Conservation (phyloP, 2,888 invertebrate genomes). For the Micoletzkya japonica region DNA sequence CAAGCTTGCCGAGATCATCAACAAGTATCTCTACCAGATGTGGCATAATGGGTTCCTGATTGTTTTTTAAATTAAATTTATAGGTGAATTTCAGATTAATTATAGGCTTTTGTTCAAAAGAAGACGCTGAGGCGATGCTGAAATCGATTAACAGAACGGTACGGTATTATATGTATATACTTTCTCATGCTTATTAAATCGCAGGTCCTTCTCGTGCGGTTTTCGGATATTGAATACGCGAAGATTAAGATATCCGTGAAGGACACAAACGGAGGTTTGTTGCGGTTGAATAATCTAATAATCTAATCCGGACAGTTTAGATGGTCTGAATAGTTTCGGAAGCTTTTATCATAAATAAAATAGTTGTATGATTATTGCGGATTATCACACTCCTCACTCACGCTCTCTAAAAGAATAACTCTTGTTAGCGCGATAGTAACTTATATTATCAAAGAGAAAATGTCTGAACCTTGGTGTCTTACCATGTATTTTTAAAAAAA, state of each 20-base stretch:
- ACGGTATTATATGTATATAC: background rate
- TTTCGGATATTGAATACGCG: slow-evolving; percentile 61
- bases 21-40: slow-evolving; percentile 61
- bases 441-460: too few relatives aligned
- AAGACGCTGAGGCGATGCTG: slow-evolving; percentile 59
- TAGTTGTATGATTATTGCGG: background rate
- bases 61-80: background rate
- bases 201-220: slow-evolving; percentile 49
- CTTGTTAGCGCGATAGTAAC: too few relatives aligned
- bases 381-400: too few relatives aligned
- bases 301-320: background rate
- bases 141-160: slow-evolving; percentile 46
- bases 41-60: slow-evolving; percentile 63
- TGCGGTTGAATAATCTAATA: background rate
- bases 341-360: background rate
- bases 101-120: slow-evolving; percentile 61
- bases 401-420: too few relatives aligned
- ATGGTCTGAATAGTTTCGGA: background rate
- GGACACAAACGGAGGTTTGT: slow-evolving; percentile 50
- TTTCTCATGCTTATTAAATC: background rate
- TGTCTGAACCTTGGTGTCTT: too few relatives aligned
- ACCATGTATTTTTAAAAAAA: too few relatives aligned
- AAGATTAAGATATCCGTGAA: slow-evolving; percentile 62
- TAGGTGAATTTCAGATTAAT: slow-evolving; percentile 49
- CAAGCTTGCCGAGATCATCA: slow-evolving; percentile 61